A percentile compares a stretch with the other conserved stretches of the same genome.
These are phyloP conservation scores for Pseudochromis fuscus DNA, from an alignment of 2,797 vertebrate genomes.

Conservation along the genomic window DNA sequence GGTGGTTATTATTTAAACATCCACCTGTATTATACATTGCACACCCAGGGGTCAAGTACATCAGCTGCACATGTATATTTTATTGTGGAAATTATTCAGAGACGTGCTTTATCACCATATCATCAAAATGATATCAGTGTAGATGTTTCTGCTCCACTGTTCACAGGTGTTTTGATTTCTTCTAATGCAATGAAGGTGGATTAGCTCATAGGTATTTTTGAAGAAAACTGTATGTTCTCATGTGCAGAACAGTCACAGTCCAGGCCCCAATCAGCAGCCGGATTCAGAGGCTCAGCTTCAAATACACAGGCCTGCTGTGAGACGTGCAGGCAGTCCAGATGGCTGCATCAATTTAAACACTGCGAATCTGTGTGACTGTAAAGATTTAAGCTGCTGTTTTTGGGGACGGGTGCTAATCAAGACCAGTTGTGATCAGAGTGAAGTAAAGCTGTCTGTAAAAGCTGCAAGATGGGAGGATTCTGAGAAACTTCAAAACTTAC, in stretches of 20 bases:
- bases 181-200: background rate
- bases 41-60: conserved; percentile 22
- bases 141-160: conserved; percentile 1
- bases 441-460: background rate
- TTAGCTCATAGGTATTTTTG: conserved; percentile 16
- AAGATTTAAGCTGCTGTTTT: conserved; percentile 49
- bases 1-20: conserved; percentile 49
- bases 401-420: conserved; percentile 31
- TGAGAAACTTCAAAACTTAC: background rate
- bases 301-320: conserved; percentile 40
- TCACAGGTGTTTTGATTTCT: background rate
- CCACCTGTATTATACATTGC: conserved; percentile 20
- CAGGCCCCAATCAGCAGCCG: conserved; percentile 27
- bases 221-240: conserved; percentile 17
- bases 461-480: background rate
- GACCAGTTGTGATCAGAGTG: conserved; percentile 33
- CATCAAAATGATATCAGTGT: background rate
- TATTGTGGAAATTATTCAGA: conserved; percentile 11
- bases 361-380: conserved; percentile 40
- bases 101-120: conserved; percentile 18
- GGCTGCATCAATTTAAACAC: conserved; percentile 46
- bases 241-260: conserved; percentile 9
- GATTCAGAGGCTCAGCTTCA: conserved; percentile 23
- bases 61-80: conserved; percentile 36
- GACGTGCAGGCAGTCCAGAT: conserved; percentile 49